Percentiles rank a stretch among this genome's conserved stretches.
phyloP scores from a whole-genome alignment of 2,888 invertebrate genomes.

The Scaptomyza parva region DNA sequence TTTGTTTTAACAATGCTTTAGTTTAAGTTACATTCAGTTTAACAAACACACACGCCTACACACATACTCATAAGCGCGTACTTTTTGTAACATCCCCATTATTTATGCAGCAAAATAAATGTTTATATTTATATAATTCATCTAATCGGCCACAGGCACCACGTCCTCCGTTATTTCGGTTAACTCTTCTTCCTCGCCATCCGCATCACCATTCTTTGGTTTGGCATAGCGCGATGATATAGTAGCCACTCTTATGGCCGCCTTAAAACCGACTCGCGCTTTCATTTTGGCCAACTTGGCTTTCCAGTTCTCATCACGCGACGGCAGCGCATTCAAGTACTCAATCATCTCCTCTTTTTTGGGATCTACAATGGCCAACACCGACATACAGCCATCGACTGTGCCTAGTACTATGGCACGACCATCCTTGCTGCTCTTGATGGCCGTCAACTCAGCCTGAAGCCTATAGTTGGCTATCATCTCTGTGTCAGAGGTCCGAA shows the following conservation, averaged over 20 bases:
- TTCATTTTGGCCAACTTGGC: slow-evolving; percentile 88
- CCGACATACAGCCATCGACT: slow-evolving; percentile 96
- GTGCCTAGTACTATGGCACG: slow-evolving; percentile 94
- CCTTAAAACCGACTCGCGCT: slow-evolving; percentile 89
- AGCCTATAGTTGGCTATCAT: slow-evolving; percentile 97
- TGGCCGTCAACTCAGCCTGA: slow-evolving; percentile 94
- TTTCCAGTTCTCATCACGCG: slow-evolving; percentile 90
- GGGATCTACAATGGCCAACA: slow-evolving; percentile 92
- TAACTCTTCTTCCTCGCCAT: slow-evolving; percentile 60
- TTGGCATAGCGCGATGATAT: slow-evolving; percentile 84
- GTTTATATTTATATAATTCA: slow-evolving; percentile 73
- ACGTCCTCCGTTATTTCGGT: slow-evolving; percentile 65
- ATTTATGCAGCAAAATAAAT: slow-evolving; percentile 74
- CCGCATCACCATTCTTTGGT: slow-evolving; percentile 56
- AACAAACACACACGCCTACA: slow-evolving; percentile 34
- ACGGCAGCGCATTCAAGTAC: slow-evolving; percentile 89
- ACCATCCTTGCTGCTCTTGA: slow-evolving; percentile 91
- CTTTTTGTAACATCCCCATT: slow-evolving; percentile 68
- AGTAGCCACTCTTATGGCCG: slow-evolving; percentile 88
- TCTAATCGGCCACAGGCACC: slow-evolving; percentile 58
- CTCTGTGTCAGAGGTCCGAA: slow-evolving; percentile 95
- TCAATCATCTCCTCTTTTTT: slow-evolving; percentile 88
- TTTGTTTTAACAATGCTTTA: slow-evolving; percentile 65
- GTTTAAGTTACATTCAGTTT: slow-evolving; percentile 58
- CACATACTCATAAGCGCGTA: slow-evolving; percentile 50